Evolutionary conservation across 2,797 vertebrate genomes (phyloP), one percentile per base, ranked within the genome.

Genomic region (Sus cebifrons): DNA sequence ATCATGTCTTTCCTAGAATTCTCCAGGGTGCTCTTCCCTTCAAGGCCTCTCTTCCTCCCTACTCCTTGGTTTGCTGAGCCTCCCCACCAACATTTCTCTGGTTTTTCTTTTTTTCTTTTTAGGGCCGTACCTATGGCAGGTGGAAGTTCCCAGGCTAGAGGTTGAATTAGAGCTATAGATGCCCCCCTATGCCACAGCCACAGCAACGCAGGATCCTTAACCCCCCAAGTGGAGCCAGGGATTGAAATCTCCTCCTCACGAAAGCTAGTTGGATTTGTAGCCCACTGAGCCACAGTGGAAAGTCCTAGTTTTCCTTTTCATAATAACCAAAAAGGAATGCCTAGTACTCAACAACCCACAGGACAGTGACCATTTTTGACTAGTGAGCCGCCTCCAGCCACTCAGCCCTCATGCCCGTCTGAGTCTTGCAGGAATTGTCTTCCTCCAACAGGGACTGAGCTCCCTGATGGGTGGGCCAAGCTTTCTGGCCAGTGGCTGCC

Each of bases 261-360:
- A 10, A 49, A 1, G 44, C 44, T 49, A 49, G 44, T 49, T 49
- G 44, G 44, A 49, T 49, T 10, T 49, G 44, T 49, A 49, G 44
- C 44, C 44, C 44, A 49, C 44, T 49, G 7, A 49, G 44, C 44
- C 44, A 49, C 44, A 49, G 9, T 49, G 44, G 44, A 10, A 49
- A 49, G 6, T 49, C 44, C 71, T 85, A 36, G 20, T 85, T 96
- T 92, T 82, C 85, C 67, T 78, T 93, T 90, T 78, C 70, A 52
- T 86, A 94, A 81, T 58, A 79, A 71, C 60, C 58, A 56, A 60
- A 87, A 93, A 91, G 27, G 64, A 93, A 93, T 89, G 70, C 60
- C 25, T 56, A 64, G 11, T 36, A 71, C 20, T 87, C 29, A 82
- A 7, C 40, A 88, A 56, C 20, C 27, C 23, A 83, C 16, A 92